These are phyloP conservation scores for Congeria kusceri DNA, from an alignment of 2,888 invertebrate genomes.

Conservation along the genomic window DNA sequence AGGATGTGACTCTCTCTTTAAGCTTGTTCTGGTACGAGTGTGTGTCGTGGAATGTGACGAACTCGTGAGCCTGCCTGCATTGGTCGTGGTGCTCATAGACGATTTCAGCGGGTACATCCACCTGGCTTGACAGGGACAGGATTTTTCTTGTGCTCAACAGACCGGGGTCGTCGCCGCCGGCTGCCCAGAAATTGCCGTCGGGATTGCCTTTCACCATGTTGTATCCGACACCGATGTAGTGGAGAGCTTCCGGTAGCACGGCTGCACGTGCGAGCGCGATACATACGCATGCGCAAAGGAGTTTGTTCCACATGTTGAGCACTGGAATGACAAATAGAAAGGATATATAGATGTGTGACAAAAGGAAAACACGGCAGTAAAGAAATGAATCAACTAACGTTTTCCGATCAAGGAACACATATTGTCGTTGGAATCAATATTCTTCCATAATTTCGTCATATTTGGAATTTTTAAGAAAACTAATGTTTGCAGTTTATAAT, in stretches of 20 bases:
- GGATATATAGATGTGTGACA: no score
- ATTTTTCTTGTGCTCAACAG: constrained; percentile 57
- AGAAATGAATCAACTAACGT: no score
- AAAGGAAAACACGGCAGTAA: no score
- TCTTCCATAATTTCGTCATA: no score
- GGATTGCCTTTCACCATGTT: constrained; percentile 57
- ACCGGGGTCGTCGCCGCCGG: constrained; percentile 63
- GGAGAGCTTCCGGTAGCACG: constrained; percentile 54
- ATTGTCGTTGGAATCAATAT: no score
- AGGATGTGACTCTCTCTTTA: constrained; percentile 43
- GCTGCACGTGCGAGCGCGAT: constrained; percentile 45
- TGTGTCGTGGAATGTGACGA: constrained; percentile 53
- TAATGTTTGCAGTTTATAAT: no score
- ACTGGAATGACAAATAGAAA: constrained; percentile 1
- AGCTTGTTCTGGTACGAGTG: constrained; percentile 60
- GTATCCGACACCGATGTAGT: constrained; percentile 63
- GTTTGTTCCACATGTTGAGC: constrained; percentile 42
- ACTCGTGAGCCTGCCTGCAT: constrained; percentile 56
- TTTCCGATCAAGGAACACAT: no score
- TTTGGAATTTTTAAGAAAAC: no score
- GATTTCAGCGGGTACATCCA: constrained; percentile 47
- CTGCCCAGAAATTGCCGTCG: constrained; percentile 62
- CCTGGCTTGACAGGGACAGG: constrained; percentile 32
- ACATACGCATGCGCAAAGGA: constrained; percentile 43
- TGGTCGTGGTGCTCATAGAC: constrained; percentile 59